A percentile compares a stretch with the other conserved stretches of the same genome.
phyloP scores from a whole-genome alignment of 2,888 invertebrate species.

The Nasonovia ribisnigri region DNA sequence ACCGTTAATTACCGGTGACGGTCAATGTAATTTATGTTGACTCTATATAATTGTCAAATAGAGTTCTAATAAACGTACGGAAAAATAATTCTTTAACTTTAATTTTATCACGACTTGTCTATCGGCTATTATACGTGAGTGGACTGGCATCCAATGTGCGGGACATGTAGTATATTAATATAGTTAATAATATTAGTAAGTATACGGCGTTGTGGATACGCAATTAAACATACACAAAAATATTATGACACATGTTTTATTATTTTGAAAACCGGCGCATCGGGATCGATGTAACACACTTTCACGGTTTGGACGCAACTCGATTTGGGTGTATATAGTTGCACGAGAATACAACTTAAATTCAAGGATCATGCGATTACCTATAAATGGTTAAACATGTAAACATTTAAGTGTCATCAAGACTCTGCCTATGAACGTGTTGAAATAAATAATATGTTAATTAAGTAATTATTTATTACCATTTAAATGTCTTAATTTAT shows the following conservation, averaged over 20 bases:
- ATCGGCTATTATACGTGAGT: background rate
- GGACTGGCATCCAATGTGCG: background rate
- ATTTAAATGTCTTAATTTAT: background rate
- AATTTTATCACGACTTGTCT: background rate
- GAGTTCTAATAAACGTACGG: background rate
- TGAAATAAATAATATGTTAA: background rate
- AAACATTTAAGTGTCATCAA: background rate
- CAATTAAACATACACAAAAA: background rate
- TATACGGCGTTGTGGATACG: background rate
- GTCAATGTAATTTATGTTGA: background rate
- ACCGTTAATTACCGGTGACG: background rate
- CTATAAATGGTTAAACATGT: background rate
- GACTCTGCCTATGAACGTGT: background rate
- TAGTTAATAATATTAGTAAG: background rate
- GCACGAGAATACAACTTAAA: background rate
- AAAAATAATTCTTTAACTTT: background rate
- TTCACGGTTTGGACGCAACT: background rate
- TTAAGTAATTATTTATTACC: background rate
- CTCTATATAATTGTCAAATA: background rate
- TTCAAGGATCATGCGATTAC: background rate
- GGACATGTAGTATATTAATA: background rate
- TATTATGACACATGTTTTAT: background rate
- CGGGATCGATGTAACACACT: background rate
- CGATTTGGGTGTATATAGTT: background rate
- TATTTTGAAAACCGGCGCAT: background rate